These are phyloP conservation scores for Alloplasta piceator DNA, from an alignment of 2,888 invertebrate genomes.

Conservation along the genomic window DNA sequence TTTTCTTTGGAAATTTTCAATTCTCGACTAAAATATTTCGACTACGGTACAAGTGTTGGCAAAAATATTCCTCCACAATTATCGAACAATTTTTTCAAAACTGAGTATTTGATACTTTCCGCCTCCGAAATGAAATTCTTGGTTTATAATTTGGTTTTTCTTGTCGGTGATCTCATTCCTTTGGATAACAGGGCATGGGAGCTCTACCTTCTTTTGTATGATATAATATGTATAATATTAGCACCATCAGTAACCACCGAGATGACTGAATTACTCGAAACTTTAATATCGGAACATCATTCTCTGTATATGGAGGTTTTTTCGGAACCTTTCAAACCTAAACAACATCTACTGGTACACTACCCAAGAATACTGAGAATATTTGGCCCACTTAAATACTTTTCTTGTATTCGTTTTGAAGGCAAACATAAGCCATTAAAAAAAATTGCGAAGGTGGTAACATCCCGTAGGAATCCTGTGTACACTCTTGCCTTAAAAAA, in stretches of 20 bases:
- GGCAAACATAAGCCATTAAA: constrained; percentile 47
- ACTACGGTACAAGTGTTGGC: constrained; percentile 43
- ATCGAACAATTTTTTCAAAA: constrained; percentile 44
- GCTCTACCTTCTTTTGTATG: constrained; percentile 55
- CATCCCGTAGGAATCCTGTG: constrained; percentile 26
- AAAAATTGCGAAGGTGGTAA: constrained; percentile 32
- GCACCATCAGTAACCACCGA: constrained; percentile 14
- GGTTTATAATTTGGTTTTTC: constrained; percentile 55
- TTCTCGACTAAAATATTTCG: constrained; percentile 53
- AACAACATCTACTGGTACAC: constrained; percentile 46
- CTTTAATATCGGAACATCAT: constrained; percentile 49
- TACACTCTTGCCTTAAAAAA: constrained; percentile 46
- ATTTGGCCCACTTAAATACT: constrained; percentile 13
- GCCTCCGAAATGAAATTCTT: constrained; percentile 61
- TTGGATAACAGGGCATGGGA: constrained; percentile 51
- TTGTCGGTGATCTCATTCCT: constrained; percentile 62
- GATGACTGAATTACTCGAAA: constrained; percentile 27
- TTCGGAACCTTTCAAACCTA: constrained; percentile 15
- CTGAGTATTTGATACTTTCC: constrained; percentile 56
- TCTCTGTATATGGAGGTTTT: constrained; percentile 45
- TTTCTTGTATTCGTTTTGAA: constrained; percentile 41
- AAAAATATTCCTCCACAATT: constrained; percentile 58
- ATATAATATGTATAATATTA: constrained; percentile 27
- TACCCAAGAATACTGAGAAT: constrained; percentile 18
- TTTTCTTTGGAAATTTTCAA: constrained; percentile 63